Evolutionary conservation across 1,140 invertebrate genomes (phyloP).

Genomic region (Meloidogyne exigua): DNA sequence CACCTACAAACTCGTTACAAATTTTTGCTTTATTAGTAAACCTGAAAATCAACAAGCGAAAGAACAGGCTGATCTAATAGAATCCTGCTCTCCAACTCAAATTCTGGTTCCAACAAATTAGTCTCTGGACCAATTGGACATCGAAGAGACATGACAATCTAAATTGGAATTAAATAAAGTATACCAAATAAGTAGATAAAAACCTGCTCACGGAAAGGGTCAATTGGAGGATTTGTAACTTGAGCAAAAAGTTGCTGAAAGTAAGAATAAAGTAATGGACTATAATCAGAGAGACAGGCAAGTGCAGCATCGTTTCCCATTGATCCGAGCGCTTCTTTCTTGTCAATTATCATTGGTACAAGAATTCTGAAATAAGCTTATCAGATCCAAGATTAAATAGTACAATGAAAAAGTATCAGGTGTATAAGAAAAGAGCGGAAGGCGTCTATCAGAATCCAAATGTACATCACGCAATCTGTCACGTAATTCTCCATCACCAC

Average conservation of each 20-base stretch:
- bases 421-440: conserved; percentile 88
- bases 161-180: neutral
- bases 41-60: conserved; percentile 82
- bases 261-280: conserved; percentile 91
- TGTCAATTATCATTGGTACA: conserved; percentile 91
- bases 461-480: conserved; percentile 61
- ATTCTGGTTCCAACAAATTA: conserved; percentile 86
- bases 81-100: conserved; percentile 84
- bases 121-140: conserved; percentile 78
- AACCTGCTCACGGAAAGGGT: conserved; percentile 88
- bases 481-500: conserved; percentile 51
- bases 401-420: conserved; percentile 86
- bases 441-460: conserved; percentile 77
- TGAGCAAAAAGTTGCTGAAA: conserved; percentile 99
- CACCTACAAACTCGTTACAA: conserved; percentile 39
- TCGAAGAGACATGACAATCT: conserved; percentile 91
- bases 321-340: conserved; percentile 95
- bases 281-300: conserved; percentile 89
- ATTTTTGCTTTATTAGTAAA: conserved; percentile 63
- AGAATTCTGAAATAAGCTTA: conserved; percentile 69
- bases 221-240: conserved; percentile 99
- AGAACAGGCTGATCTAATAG: conserved; percentile 91
- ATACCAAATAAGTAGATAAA: neutral
- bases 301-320: conserved; percentile 98
- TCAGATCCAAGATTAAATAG: neutral